Base-by-base conservation (phyloP, 2,797 vertebrate species). In the Toxotes lorentzi region DNA sequence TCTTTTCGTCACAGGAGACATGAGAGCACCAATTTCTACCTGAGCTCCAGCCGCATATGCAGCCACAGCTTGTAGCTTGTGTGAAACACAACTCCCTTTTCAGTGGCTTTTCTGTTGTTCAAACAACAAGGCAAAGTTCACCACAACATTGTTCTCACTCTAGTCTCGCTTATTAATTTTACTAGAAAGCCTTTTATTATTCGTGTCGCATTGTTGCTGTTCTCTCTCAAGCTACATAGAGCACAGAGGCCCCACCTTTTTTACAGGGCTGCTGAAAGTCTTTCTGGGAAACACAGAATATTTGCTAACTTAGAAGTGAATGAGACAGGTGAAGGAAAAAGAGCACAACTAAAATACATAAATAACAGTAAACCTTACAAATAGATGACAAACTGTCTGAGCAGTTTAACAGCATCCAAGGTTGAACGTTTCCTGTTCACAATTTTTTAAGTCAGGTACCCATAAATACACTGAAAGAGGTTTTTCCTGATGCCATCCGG, bases 101-200 rank as follows among this genome's bases (percentile, higher is more conserved):
- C 47, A n/a, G 58, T 50, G 53, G 68, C 58, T 73, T 64, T 59
- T 17, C 13, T 72, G 45, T 56, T 38, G 2, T 34, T 21, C 45
- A 21, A 54, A 74, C 45, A 47, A 66, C 56, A 40, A 23, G 13
- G 56, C 27, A 35, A 34, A 45, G 24, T n/a, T 14, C 38, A 68
- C 51, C 76, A 47, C 57, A 64, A 32, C 53, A 41, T 40, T 79
- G 57, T 53, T 71, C 69, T 64, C 10, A 1, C 9, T 32, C 24
- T 34, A 19, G 6, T 63, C 47, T 59, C 70, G 65, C 63, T 62
- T n/a, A n/a, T 61, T 45, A 8, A 70, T 21, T 58, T 68, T 7
- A 51, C 16, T 32, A 40, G 53, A 53, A 63, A 71, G 51, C 21
- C 21, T 48, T 58, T 72, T 23, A 3, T 13, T 13, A 21, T 23